Conservation (phyloP, 2,797 vertebrate species). For the Morelia viridis region DNA sequence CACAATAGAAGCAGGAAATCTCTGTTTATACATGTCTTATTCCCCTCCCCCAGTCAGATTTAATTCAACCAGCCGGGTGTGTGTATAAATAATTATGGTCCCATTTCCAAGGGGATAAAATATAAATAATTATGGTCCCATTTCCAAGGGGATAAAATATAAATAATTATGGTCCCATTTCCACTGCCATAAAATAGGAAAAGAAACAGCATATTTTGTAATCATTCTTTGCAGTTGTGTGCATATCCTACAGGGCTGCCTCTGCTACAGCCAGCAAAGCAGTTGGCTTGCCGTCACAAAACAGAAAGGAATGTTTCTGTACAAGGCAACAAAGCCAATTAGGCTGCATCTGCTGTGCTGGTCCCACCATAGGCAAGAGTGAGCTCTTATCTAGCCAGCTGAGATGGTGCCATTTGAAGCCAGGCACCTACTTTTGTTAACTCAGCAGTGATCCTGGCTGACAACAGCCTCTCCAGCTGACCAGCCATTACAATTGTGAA, state of each 20-base stretch:
- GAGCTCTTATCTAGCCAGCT: slow-evolving; percentile 32
- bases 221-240: background rate
- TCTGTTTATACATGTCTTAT: background rate
- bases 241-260: background rate
- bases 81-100: slow-evolving; percentile 25
- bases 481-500: background rate
- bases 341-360: slow-evolving; percentile 56
- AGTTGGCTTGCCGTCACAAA: slow-evolving; percentile 56
- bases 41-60: slow-evolving; percentile 11
- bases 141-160: slow-evolving; percentile 40
- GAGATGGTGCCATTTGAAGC: slow-evolving; percentile 19
- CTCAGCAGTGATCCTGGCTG: slow-evolving; percentile 41
- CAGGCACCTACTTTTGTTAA: slow-evolving; percentile 19
- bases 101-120: slow-evolving; percentile 39
- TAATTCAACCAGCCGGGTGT: background rate
- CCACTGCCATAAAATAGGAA: slow-evolving; percentile 31
- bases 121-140: slow-evolving; percentile 29
- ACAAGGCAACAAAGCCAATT: slow-evolving; percentile 19
- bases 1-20: background rate
- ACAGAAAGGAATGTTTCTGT: slow-evolving; percentile 34
- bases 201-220: background rate
- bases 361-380: background rate
- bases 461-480: slow-evolving; percentile 13
- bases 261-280: slow-evolving; percentile 41
- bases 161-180: slow-evolving; percentile 31